These are phyloP conservation scores for Luperina nickerlii DNA, from an alignment of 2,888 invertebrate genomes.

Conservation along the genomic window DNA sequence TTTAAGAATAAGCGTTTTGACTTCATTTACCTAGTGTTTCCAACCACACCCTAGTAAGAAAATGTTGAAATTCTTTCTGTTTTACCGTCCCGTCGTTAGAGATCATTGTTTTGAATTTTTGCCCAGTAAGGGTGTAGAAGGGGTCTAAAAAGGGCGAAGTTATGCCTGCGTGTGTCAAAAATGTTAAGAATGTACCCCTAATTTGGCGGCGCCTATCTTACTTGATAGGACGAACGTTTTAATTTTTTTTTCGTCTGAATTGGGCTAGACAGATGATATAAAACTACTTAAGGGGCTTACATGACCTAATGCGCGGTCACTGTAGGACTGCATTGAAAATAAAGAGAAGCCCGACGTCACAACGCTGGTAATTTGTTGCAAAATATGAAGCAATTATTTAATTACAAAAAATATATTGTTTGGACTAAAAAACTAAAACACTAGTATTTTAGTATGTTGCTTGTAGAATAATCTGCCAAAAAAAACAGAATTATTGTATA, in stretches of 20 bases:
- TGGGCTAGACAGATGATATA: neutral
- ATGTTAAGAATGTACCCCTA: conserved; percentile 50
- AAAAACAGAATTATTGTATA: too few relatives aligned
- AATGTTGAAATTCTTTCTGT: conserved; percentile 26
- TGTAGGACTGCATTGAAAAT: too few relatives aligned
- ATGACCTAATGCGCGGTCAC: too few relatives aligned
- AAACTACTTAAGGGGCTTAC: too few relatives aligned
- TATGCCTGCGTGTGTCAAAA: conserved; percentile 43
- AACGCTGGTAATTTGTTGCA: too few relatives aligned
- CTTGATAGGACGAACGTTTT: conserved; percentile 17
- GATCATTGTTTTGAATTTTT: conserved; percentile 57
- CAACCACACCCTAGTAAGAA: conserved; percentile 3
- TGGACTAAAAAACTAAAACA: too few relatives aligned
- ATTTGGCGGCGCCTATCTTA: conserved; percentile 36
- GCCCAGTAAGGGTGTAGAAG: conserved; percentile 35
- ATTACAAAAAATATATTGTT: too few relatives aligned
- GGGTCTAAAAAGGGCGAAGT: conserved; percentile 19
- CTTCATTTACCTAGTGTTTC: neutral
- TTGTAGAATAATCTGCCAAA: too few relatives aligned
- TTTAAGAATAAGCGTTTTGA: neutral
- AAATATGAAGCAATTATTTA: too few relatives aligned
- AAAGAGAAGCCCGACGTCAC: too few relatives aligned
- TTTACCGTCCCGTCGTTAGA: conserved; percentile 33
- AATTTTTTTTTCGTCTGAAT: conserved; percentile 8
- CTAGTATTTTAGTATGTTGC: too few relatives aligned